Evolutionary conservation across 2,797 vertebrate genomes (phyloP), one percentile per base, ranked within the genome.

Genomic region (Channa striata): DNA sequence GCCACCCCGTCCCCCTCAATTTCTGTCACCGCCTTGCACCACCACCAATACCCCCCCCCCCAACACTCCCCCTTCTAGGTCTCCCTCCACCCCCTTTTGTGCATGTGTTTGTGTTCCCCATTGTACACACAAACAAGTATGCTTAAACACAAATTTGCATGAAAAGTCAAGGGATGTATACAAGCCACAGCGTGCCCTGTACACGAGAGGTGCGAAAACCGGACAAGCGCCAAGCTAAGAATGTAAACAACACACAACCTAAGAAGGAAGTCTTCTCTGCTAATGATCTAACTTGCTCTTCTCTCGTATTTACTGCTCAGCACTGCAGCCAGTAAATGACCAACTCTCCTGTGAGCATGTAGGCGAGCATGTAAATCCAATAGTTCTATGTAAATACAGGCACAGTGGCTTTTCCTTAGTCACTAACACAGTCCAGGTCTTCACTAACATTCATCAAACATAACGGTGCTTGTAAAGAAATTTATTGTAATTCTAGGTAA

Each of bases 1-100:
- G 97, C 97, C 96, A 96, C 94, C 91, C 95, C 89, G 92, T 95
- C 95, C 96, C 95, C 94, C 93, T 86, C 94, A 92, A 94, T 96
- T 96, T 96, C 95, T 93, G 91, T 93, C 93, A 93, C 93, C 91
- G 92, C 94, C 95, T 91, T 88, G 85, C 89, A 91, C 82, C 94
- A 90, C 91, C 61, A 78, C 85, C 84, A 53, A 71, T 78, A 73
- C 77, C 68, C 72, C 65, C 81, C 77, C 68, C 72, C 65, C 81
- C 30, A 64, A 33, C 74, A 47, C 69, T n/a, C 78, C 85, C 84
- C 77, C 82, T 74, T 76, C 81, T 77, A 84, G 85, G 81, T 85
- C 84, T 75, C 84, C 83, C 85, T 74, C 82, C 86, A 78, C 81
- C 93, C 89, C 92, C 91, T 3, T 59, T 47, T 70, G 43, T 70